Evolutionary conservation across 2,888 invertebrate species (phyloP).

Genomic region (Pristionchus mayeri): DNA sequence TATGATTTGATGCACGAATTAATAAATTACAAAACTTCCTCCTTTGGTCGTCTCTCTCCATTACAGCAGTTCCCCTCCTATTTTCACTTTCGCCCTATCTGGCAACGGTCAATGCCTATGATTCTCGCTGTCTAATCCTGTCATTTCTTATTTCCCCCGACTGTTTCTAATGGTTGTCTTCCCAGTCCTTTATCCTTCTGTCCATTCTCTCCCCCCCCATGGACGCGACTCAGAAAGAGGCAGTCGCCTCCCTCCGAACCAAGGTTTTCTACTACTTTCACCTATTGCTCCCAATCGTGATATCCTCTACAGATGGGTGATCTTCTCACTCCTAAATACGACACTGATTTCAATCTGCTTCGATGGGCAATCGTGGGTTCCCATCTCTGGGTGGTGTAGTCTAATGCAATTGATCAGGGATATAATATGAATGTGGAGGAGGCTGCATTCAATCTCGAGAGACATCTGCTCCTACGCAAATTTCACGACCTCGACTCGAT

Average conservation of each 20-base stretch:
- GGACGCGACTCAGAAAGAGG: slow-evolving; percentile 55
- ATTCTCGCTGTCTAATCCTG: not conserved
- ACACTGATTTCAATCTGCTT: slow-evolving; percentile 67
- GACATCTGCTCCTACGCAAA: slow-evolving; percentile 64
- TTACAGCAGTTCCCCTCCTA: not conserved
- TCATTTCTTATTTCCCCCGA: not conserved
- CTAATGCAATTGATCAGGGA: slow-evolving; percentile 49
- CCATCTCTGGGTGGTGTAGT: not conserved
- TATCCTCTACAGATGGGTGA: slow-evolving; percentile 55
- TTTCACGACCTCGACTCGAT: slow-evolving; percentile 21
- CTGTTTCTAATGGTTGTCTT: not conserved
- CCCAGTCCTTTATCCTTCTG: not conserved
- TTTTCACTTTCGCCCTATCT: not conserved
- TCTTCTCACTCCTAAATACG: slow-evolving; percentile 63
- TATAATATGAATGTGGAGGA: slow-evolving; percentile 63
- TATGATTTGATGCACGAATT: slow-evolving; percentile 26
- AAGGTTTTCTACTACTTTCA: slow-evolving; percentile 51
- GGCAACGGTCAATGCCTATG: not conserved
- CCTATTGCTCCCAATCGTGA: too few relatives aligned
- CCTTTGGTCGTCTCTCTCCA: not conserved
- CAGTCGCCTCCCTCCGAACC: slow-evolving; percentile 53
- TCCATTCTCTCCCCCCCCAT: slow-evolving; percentile 15
- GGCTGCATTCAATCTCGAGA: slow-evolving; percentile 58
- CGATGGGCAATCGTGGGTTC: slow-evolving; percentile 64
- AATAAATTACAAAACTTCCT: slow-evolving; percentile 4